Conservation (phyloP, 2,113 vertebrate genomes). For the Arvicanthis niloticus region DNA sequence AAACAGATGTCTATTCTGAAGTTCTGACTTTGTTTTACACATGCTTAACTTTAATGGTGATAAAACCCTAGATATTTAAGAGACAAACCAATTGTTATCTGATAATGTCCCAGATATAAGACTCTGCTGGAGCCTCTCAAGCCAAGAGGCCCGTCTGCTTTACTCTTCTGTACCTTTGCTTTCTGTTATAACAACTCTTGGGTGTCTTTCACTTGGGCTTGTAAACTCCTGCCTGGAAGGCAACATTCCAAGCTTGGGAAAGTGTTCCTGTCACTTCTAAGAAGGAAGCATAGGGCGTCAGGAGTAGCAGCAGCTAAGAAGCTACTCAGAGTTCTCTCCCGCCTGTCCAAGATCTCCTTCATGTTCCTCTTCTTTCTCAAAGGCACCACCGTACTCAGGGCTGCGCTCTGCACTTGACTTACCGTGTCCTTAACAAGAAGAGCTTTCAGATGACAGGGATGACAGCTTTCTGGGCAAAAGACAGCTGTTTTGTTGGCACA, state of each 20-base stretch:
- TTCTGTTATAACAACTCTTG: background rate
- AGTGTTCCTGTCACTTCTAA: background rate
- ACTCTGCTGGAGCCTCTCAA: background rate
- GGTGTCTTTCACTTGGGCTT: conserved; percentile 13
- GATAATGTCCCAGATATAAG: background rate
- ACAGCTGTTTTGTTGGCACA: background rate
- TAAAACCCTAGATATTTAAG: background rate
- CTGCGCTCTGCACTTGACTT: background rate
- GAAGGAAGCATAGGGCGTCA: background rate
- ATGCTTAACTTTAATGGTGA: background rate
- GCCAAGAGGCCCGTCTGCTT: background rate
- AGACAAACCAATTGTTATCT: conserved; percentile 4
- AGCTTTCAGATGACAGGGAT: background rate
- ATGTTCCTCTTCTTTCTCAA: background rate
- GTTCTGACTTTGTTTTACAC: conserved; percentile 45
- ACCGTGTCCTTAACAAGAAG: background rate
- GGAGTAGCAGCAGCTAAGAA: background rate
- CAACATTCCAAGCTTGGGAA: background rate
- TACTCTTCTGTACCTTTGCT: background rate
- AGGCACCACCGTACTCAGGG: background rate
- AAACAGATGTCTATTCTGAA: background rate
- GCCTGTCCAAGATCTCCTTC: background rate
- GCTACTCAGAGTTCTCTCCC: background rate
- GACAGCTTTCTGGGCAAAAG: background rate
- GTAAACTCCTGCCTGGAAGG: background rate